Percentiles rank a stretch among this genome's conserved stretches.
Conservation (phyloP, 2,113 vertebrate species). For the Pelodiscus sinensis region DNA sequence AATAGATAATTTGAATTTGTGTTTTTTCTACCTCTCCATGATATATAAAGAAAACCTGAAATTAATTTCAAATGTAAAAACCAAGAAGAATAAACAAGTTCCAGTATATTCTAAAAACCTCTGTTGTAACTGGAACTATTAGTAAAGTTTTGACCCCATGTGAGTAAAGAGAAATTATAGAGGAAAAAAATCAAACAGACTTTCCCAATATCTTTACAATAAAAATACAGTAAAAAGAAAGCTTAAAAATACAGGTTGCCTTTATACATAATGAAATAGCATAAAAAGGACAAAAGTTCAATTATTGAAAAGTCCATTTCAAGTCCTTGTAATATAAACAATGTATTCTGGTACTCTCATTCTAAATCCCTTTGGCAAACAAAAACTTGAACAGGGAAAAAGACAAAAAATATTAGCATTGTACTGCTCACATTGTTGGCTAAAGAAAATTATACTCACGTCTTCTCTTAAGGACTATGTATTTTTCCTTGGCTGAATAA, state of each 20-base stretch:
- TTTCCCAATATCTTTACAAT: too few relatives aligned
- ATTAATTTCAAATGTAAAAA: not conserved
- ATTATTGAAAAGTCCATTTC: not conserved
- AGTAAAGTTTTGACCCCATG: not conserved
- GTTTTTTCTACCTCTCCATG: not conserved
- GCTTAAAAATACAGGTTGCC: not conserved
- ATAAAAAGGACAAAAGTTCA: not conserved
- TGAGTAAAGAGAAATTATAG: not conserved
- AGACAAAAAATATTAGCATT: not conserved
- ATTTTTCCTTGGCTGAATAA: conserved; percentile 59
- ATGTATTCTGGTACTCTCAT: not conserved
- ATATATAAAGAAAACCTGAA: not conserved
- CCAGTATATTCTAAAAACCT: not conserved
- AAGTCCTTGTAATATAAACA: not conserved
- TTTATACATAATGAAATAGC: not conserved
- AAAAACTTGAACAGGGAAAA: not conserved
- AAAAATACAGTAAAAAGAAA: not conserved
- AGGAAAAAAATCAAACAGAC: too few relatives aligned
- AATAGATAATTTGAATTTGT: not conserved
- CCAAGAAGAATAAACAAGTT: not conserved
- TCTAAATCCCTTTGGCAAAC: not conserved
- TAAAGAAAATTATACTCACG: conserved; percentile 70
- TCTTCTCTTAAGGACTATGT: conserved; percentile 72
- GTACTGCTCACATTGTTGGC: not conserved
- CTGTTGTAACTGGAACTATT: not conserved